A percentile compares a stretch with the other conserved stretches of the same genome.
phyloP scores from a whole-genome alignment of 2,888 invertebrate species.

The Euplagia quadripunctaria region DNA sequence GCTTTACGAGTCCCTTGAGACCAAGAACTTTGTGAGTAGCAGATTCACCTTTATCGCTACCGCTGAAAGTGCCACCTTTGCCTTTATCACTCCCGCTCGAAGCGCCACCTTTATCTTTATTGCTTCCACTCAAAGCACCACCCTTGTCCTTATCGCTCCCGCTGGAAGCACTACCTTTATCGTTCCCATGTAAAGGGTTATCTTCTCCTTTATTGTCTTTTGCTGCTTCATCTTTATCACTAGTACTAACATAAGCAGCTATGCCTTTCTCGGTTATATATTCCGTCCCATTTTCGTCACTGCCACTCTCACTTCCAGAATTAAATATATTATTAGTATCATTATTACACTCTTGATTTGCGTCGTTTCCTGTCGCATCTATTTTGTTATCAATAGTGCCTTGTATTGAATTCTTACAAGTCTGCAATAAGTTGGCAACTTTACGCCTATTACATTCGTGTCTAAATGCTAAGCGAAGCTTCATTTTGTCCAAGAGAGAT shows the following conservation, averaged over 20 bases:
- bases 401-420: constrained; percentile 60
- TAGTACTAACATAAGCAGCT: too few relatives aligned
- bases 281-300: not conserved
- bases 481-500: constrained; percentile 74
- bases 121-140: not conserved
- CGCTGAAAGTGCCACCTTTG: not conserved
- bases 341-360: too few relatives aligned
- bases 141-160: not conserved
- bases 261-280: too few relatives aligned
- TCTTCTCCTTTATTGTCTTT: not conserved
- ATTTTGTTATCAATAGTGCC: not conserved
- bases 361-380: too few relatives aligned
- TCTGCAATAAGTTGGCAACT: constrained; percentile 62
- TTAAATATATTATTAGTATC: not conserved
- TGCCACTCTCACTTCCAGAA: not conserved
- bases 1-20: too few relatives aligned
- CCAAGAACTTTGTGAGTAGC: too few relatives aligned
- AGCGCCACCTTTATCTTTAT: not conserved
- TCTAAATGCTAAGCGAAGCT: constrained; percentile 65
- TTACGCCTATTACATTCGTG: constrained; percentile 74
- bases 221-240: too few relatives aligned
- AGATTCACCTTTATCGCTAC: not conserved
- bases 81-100: not conserved
- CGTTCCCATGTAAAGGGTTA: not conserved
- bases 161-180: not conserved